A percentile compares a stretch with the other conserved stretches of the same genome.
Conservation (phyloP, 1,140 invertebrate species). For the Atta colombica region DNA sequence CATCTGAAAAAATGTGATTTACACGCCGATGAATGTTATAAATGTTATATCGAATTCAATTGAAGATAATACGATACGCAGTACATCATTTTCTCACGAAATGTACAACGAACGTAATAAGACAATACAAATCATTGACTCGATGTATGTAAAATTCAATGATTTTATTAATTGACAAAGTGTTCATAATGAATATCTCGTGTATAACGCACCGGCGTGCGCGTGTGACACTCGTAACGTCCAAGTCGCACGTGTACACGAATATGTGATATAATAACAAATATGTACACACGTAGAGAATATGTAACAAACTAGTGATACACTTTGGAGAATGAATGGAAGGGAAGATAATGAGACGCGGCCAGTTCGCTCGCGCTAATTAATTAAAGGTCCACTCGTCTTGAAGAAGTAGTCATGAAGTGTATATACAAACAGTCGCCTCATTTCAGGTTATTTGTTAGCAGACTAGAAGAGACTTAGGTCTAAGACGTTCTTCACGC, state of each 20-base stretch:
- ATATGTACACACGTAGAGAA: slow-evolving; percentile 85
- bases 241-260: slow-evolving; percentile 67
- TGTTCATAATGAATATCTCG: slow-evolving; percentile 86
- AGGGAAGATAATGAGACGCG: slow-evolving; percentile 68
- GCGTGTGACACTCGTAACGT: slow-evolving; percentile 73
- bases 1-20: neutral
- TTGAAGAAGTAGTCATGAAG: slow-evolving; percentile 14
- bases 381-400: slow-evolving; percentile 20
- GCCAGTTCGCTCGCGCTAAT: slow-evolving; percentile 19
- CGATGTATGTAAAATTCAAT: slow-evolving; percentile 83
- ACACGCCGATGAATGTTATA: slow-evolving; percentile 36
- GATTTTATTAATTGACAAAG: slow-evolving; percentile 87
- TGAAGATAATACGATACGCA: neutral
- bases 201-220: slow-evolving; percentile 67
- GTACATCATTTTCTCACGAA: slow-evolving; percentile 12
- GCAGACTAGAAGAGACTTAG: slow-evolving; percentile 68
- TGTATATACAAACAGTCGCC: slow-evolving; percentile 69
- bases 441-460: slow-evolving; percentile 53
- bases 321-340: slow-evolving; percentile 79
- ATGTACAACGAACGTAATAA: slow-evolving; percentile 33
- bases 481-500: slow-evolving; percentile 44
- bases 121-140: slow-evolving; percentile 58
- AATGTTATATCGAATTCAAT: slow-evolving; percentile 17
- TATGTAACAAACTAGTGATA: slow-evolving; percentile 86
- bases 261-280: slow-evolving; percentile 82